Evolutionary conservation across 2,888 invertebrate species (phyloP).

Genomic region (Tupiocoris notatus): DNA sequence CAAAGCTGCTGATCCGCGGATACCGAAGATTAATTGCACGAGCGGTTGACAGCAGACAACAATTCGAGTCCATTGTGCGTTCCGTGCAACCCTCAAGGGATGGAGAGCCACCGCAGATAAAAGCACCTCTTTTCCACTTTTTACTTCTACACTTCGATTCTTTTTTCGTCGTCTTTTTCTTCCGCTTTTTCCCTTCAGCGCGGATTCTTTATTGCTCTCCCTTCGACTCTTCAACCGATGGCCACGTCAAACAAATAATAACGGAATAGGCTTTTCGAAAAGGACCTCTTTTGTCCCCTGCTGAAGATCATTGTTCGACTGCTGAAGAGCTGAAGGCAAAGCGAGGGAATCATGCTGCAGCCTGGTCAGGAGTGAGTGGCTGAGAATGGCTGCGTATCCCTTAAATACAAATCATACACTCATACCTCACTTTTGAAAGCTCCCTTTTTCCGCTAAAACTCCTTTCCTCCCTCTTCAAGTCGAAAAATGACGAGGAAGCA

Average conservation of each 20-base stretch:
- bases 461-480: neutral
- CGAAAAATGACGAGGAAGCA: neutral
- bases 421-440: constrained; percentile 4
- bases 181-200: neutral
- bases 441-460: neutral
- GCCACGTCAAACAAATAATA: constrained; percentile 46
- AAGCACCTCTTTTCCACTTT: constrained; percentile 32
- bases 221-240: constrained; percentile 21
- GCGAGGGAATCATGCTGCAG: neutral
- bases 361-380: neutral
- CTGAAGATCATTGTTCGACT: constrained; percentile 19
- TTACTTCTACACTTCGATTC: constrained; percentile 8
- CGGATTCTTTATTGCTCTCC: constrained; percentile 37
- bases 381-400: neutral
- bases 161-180: constrained; percentile 13
- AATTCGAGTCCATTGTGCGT: constrained; percentile 16
- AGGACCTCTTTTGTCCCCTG: constrained; percentile 31
- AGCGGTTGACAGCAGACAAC: constrained; percentile 35
- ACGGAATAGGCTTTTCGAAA: constrained; percentile 43
- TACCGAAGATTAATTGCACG: constrained; percentile 41
- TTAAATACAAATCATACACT: constrained; percentile 37
- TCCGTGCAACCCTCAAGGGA: constrained; percentile 27
- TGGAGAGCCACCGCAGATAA: constrained; percentile 22
- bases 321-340: neutral
- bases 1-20: constrained; percentile 33